Base-by-base conservation (phyloP, 1,140 invertebrate genomes). In the Ceratina australensis region DNA sequence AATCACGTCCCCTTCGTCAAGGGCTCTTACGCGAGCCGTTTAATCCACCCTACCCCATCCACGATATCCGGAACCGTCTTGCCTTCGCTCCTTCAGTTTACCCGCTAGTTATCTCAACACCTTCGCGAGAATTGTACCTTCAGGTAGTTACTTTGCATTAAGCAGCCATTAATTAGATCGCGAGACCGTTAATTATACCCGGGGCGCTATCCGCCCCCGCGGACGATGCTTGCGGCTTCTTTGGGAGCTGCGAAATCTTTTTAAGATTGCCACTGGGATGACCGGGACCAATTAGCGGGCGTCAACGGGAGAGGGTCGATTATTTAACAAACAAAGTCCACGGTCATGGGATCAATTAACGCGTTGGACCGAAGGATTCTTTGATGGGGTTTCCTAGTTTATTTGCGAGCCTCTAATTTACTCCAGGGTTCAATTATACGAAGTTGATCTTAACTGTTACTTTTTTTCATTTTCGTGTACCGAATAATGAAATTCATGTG, bases 1-100 rank as follows among this genome's bases (percentile, higher is more conserved):
- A 90, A 91, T 91, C 90, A 88, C 85, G 82, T 81, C 79, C 83
- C 87, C 86, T 87, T 89, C 86, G 85, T 89, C 88, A 89, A 86
- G 87, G 79, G 88, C 81, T 87, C 84, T 88, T 87, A 79, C 81
- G 79, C 78, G 81, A 85, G 86, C 75, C 83, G 82, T 79, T 88
- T 89, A 89, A 89, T 89, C 87, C 79, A 81, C 82, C 22, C 24
- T 13, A 18, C 42, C 24, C 20, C 68, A 54, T 26, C 26, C n/a
- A 18, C n/a, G 3, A 7, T 24, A n/a, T n/a, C n/a, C 47, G 42
- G 24, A 61, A 49, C 8, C 33, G 12, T 47, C 72, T 22, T 5
- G 18, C 33, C 18, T 20, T 20, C 16, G 20, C 4, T 18, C 15
- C 63, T 67, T 22, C 33, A 42, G 33, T 42, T 42, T 42, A 42